Base-by-base conservation (phyloP, 2,113 vertebrate species). In the Pseudopodoces humilis region DNA sequence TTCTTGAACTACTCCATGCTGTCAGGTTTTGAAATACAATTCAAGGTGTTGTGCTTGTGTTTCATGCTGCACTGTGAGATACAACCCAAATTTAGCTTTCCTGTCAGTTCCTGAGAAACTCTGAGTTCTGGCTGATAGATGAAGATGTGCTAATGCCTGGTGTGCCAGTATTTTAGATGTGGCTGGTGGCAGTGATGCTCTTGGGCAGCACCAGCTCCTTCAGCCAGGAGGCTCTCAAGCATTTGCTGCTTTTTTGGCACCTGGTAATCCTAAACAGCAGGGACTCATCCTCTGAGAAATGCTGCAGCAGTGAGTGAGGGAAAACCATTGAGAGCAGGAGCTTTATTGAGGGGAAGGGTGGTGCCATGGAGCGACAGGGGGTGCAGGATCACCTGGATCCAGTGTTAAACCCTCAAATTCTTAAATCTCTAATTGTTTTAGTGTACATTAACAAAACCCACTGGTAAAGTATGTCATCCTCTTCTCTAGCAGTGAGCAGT, bases 381-480 rank as follows among this genome's bases (percentile, higher is more conserved):
- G 46, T 4, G 0, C 2, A 1, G n/a, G 27, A 52, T 67, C 64
- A 41, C 33, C 31, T 44, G 47, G 21, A 44, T 75, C 44, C 30
- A 27, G 25, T 8, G 13, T 63, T 62, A 77, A 86, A 93, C 23
- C 60, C 64, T 67, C 30, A 2, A 15, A 52, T 71, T 77, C 56
- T 80, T 64, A 41, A 58, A 91, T 87, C 49, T 84, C 37, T 70
- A 14, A 30, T 72, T 85, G 75, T 74, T 86, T 68, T 77, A 83
- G 60, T 16, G 5, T 68, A 27, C 56, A 7, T 83, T 74, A 86
- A 77, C 76, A 94, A 96, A 97, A 90, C 71, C 79, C 82, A 56
- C 68, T 83, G 86, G 83, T 88, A 93, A 94, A 96, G 92, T 96
- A 5, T 95, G 93, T 96, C 93, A 92, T 93, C 76, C 60, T 94